Conservation (phyloP, 2,888 invertebrate species). For the Hoplodrina ambigua region DNA sequence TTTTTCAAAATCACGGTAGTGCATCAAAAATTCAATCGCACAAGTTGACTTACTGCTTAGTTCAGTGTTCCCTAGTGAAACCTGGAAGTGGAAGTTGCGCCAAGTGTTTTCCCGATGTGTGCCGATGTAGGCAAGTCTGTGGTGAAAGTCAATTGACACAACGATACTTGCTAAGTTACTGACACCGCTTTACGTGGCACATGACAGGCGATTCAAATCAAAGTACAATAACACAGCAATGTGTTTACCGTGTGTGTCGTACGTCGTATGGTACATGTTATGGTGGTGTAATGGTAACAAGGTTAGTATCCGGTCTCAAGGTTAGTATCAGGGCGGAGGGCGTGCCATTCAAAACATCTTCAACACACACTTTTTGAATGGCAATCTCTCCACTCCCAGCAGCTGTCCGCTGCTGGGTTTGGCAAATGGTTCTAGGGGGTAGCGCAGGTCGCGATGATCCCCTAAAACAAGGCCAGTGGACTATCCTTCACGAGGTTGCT, state of each 20-base stretch:
- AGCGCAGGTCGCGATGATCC: too few relatives aligned
- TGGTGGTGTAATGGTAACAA: slow-evolving; percentile 50
- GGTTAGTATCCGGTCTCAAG: slow-evolving; percentile 38
- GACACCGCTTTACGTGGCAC: not conserved
- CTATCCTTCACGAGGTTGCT: too few relatives aligned
- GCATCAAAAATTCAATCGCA: not conserved
- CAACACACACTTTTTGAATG: too few relatives aligned
- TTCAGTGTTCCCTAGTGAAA: not conserved
- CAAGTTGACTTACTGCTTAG: not conserved
- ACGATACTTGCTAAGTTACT: not conserved
- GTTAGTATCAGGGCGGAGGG: too few relatives aligned
- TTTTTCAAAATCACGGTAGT: not conserved
- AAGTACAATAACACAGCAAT: not conserved
- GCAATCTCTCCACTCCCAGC: too few relatives aligned
- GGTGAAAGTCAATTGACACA: not conserved
- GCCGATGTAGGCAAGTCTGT: not conserved
- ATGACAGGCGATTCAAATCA: too few relatives aligned
- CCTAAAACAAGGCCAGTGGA: too few relatives aligned
- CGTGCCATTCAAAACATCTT: too few relatives aligned
- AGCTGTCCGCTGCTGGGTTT: too few relatives aligned
- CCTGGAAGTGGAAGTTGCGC: too few relatives aligned
- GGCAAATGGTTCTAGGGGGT: too few relatives aligned
- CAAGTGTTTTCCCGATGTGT: not conserved
- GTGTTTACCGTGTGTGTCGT: not conserved
- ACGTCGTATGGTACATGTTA: slow-evolving; percentile 3